phyloP scores from a whole-genome alignment of 2,888 invertebrate species.

The Polylopha cassiicola region DNA sequence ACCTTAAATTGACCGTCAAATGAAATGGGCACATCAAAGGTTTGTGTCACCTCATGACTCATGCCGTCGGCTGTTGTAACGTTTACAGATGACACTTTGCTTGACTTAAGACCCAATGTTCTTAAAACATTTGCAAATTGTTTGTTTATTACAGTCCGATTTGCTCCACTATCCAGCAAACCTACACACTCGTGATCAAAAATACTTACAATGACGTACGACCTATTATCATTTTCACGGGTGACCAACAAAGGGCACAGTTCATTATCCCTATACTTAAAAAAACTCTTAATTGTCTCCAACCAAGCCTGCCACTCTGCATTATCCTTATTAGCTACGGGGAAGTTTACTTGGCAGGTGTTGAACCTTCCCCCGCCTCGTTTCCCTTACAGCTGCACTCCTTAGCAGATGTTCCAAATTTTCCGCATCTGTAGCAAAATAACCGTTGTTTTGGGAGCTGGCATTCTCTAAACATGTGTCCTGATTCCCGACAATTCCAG shows the following conservation, averaged over 20 bases:
- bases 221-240: constrained; percentile 15
- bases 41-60: constrained; percentile 5
- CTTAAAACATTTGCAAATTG: constrained; percentile 4
- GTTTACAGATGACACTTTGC: neutral
- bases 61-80: constrained; percentile 17
- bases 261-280: neutral
- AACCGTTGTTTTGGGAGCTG: constrained; percentile 15
- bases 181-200: constrained; percentile 4
- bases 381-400: constrained; percentile 25
- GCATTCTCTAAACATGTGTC: constrained; percentile 20
- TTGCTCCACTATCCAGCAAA: constrained; percentile 18
- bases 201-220: constrained; percentile 7
- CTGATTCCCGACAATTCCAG: constrained; percentile 23
- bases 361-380: constrained; percentile 6
- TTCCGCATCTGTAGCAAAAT: constrained; percentile 25
- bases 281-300: neutral
- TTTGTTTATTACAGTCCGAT: constrained; percentile 7
- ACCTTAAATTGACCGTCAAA: constrained; percentile 13
- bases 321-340: neutral
- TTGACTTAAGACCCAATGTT: constrained; percentile 5
- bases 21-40: neutral
- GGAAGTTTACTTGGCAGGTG: constrained; percentile 12
- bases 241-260: constrained; percentile 6
- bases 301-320: constrained; percentile 20
- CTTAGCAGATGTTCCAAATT: constrained; percentile 15